A percentile compares a stretch with the other conserved stretches of the same genome.
Evolutionary conservation across 2,797 vertebrate species (phyloP).

Genomic region (Peromyscus nudipes): DNA sequence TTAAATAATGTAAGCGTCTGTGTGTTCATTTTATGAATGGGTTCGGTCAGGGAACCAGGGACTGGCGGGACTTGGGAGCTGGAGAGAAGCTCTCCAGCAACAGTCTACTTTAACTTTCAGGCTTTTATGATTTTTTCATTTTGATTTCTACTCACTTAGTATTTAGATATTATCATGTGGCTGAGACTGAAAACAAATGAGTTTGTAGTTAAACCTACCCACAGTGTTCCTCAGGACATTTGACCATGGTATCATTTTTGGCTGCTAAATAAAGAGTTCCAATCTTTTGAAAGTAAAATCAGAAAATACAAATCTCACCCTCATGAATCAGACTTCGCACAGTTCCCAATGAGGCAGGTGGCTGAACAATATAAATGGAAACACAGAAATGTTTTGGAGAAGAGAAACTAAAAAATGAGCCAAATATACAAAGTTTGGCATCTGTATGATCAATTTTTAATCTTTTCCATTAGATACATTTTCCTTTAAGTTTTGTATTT

Average conservation of each 20-base stretch:
- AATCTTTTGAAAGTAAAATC: rapidly evolving
- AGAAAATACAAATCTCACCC: too few species aligned
- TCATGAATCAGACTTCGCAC: neutral
- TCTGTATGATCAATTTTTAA: neutral
- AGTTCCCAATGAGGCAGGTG: too few species aligned
- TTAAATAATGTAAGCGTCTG: too few species aligned
- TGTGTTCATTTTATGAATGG: too few species aligned
- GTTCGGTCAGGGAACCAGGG: too few species aligned
- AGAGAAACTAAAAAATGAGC: too few species aligned
- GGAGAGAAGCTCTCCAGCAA: too few species aligned
- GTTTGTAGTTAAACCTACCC: neutral
- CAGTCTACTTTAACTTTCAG: neutral
- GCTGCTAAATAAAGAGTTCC: neutral
- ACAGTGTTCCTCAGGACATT: neutral
- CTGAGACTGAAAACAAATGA: neutral
- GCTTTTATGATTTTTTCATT: neutral
- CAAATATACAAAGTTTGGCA: neutral
- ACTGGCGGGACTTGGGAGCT: too few species aligned
- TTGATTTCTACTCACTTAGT: neutral
- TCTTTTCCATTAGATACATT: neutral
- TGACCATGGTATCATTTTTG: neutral
- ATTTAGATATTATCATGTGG: neutral
- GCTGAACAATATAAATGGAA: rapidly evolving
- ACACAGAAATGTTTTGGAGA: too few species aligned
- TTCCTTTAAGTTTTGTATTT: neutral